A percentile compares a stretch with the other conserved stretches of the same genome.
Evolutionary conservation across 2,888 invertebrate species (phyloP).

Genomic region (Barypeithes pellucidus): DNA sequence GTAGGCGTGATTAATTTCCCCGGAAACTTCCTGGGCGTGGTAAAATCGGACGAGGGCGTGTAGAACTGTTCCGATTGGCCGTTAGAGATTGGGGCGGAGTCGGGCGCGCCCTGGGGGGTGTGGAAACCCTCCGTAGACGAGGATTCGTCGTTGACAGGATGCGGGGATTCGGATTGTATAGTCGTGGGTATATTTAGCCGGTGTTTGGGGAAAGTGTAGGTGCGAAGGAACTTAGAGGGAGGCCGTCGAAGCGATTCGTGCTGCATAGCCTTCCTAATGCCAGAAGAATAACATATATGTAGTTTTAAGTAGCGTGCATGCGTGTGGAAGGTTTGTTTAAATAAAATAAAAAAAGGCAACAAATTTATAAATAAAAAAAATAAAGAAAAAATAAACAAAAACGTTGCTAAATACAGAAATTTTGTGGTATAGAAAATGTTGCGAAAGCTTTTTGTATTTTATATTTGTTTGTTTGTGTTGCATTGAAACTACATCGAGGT

Average conservation of each 20-base stretch:
- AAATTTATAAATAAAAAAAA: constrained; percentile 31
- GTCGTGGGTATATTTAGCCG: constrained; percentile 62
- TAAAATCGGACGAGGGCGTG: constrained; percentile 56
- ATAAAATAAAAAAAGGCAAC: constrained; percentile 24
- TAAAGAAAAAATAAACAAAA: constrained; percentile 2
- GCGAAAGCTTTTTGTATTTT: too few species aligned
- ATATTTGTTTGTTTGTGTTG: too few species aligned
- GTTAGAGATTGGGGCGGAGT: constrained; percentile 45
- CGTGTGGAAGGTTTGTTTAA: constrained; percentile 21
- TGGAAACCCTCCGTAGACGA: constrained; percentile 60
- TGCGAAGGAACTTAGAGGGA: constrained; percentile 59
- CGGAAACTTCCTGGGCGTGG: constrained; percentile 48
- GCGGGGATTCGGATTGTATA: constrained; percentile 56
- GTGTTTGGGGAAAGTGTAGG: constrained; percentile 62
- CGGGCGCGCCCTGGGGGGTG: constrained; percentile 58
- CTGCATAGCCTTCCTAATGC: constrained; percentile 74
- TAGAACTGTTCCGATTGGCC: constrained; percentile 51
- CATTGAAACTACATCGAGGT: too few species aligned
- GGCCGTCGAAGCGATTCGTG: constrained; percentile 75
- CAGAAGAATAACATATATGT: constrained; percentile 53
- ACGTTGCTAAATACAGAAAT: background rate
- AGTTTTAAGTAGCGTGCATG: constrained; percentile 32
- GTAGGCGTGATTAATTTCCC: constrained; percentile 58
- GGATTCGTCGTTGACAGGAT: constrained; percentile 54
- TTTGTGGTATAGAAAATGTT: too few species aligned